Evolutionary conservation across 30 jellyfish, hydroid and myxozoan genomes (phyloP), one percentile per base, ranked within the genome.

Genomic region (Phacellophora camtschatica): DNA sequence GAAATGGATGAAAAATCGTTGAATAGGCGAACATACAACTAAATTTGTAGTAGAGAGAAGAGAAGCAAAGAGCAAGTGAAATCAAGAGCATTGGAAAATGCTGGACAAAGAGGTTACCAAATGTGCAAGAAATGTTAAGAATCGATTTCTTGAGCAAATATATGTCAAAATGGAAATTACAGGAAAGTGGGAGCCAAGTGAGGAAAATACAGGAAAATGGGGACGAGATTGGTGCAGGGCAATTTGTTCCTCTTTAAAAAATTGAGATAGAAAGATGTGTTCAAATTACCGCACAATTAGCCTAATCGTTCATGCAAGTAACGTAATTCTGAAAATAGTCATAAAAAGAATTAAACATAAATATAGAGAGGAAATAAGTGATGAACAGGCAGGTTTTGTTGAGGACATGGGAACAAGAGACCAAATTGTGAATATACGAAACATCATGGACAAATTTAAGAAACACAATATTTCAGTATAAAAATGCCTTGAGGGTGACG

Each of bases 191-290:
- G 45, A 58, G 27, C 72, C 18, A 58, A 58, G 3, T n/a, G n/a
- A n/a, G 86, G 86, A 35, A 33, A 48, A 49, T 29, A 12, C 46
- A 72, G 80, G 79, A 45, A n/a, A n/a, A 8, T 68, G 9, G 68
- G 19, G 19, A 54, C 68, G 20, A 54, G 68, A 54, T 54, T 54
- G 68, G 68, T 54, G 20, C 68, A 54, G 68, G 33, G 32, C 33
- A 54, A 54, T 54, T 54, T 54, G 68, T 54, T 54, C 68, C 68
- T 54, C 33, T 54, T 54, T 20, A n/a, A n/a, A 54, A 24, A 54
- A 24, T 5, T 6, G 68, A 54, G 68, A 54, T 54, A 54, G 20
- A 54, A 54, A 54, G 8, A 18, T 6, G 68, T 54, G 68, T 54
- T 8, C 68, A 54, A 54, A 54, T 54, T 6, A 54, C 68, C 27